These are phyloP conservation scores for Synanthedon andrenaeformis DNA, from an alignment of 2,888 invertebrate species.

Conservation along the genomic window DNA sequence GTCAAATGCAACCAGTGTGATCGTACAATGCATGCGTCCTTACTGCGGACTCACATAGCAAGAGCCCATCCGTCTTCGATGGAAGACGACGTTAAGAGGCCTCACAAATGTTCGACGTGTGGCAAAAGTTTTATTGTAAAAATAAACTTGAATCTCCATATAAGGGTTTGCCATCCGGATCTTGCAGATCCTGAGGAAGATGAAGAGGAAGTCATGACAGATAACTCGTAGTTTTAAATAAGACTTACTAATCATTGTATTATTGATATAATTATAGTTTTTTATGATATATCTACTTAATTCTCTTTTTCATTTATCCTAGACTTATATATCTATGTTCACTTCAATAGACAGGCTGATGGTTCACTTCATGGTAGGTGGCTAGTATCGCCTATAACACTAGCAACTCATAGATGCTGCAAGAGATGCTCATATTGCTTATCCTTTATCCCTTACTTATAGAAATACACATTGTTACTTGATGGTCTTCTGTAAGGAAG, in stretches of 20 bases:
- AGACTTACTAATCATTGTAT: conserved; percentile 25
- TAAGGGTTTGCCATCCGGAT: conserved; percentile 59
- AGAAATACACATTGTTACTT: too few relatives aligned
- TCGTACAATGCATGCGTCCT: conserved; percentile 52
- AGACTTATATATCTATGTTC: too few relatives aligned
- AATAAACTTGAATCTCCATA: conserved; percentile 59
- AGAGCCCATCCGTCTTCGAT: conserved; percentile 44
- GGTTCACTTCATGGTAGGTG: too few relatives aligned
- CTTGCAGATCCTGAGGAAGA: conserved; percentile 59
- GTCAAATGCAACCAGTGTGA: conserved; percentile 61
- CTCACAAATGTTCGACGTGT: conserved; percentile 57
- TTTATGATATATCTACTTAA: conserved; percentile 31
- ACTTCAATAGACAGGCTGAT: too few relatives aligned
- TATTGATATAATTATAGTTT: conserved; percentile 48
- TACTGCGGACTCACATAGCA: conserved; percentile 48
- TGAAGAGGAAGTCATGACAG: conserved; percentile 61
- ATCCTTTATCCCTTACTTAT: too few relatives aligned
- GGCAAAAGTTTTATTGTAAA: conserved; percentile 62
- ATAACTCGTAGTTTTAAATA: conserved; percentile 42
- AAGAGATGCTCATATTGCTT: too few relatives aligned
- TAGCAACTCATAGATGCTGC: too few relatives aligned
- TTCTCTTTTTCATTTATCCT: neutral
- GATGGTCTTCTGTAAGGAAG: too few relatives aligned
- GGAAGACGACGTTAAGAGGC: conserved; percentile 58
- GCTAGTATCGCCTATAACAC: too few relatives aligned